phyloP scores from a whole-genome alignment of 1,140 invertebrate species.

The Drosophila carrolli region DNA sequence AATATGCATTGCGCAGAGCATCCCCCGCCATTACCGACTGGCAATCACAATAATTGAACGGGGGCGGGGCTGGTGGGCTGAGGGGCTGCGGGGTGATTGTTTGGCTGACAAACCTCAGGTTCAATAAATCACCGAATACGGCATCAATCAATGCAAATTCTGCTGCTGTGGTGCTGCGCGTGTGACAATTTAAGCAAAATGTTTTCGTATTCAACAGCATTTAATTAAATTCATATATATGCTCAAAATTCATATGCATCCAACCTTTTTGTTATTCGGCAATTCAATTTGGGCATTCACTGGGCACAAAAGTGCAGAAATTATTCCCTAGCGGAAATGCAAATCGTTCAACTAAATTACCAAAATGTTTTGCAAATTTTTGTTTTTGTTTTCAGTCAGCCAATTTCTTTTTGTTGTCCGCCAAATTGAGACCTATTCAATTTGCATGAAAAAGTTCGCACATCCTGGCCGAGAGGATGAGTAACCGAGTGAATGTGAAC shows the following conservation, averaged over 20 bases:
- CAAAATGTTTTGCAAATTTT: slow-evolving; percentile 25
- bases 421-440: slow-evolving; percentile 56
- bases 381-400: slow-evolving; percentile 16
- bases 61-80: background rate
- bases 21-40: slow-evolving; percentile 35
- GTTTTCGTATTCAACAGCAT: slow-evolving; percentile 35
- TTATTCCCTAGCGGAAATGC: slow-evolving; percentile 53
- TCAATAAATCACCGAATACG: slow-evolving; percentile 72
- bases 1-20: slow-evolving; percentile 60
- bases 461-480: background rate
- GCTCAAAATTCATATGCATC: slow-evolving; percentile 37
- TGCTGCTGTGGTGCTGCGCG: slow-evolving; percentile 13
- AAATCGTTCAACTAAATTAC: slow-evolving; percentile 52
- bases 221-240: slow-evolving; percentile 48
- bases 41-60: slow-evolving; percentile 61
- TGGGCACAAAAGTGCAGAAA: slow-evolving; percentile 46
- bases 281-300: slow-evolving; percentile 55
- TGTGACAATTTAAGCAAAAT: slow-evolving; percentile 39
- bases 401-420: slow-evolving; percentile 14
- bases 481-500: slow-evolving; percentile 6
- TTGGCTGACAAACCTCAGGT: slow-evolving; percentile 62
- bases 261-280: slow-evolving; percentile 28
- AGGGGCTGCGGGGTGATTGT: slow-evolving; percentile 11
- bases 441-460: slow-evolving; percentile 40
- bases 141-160: slow-evolving; percentile 77